Evolutionary conservation across 2,113 vertebrate genomes (phyloP), one percentile per base, ranked within the genome.

Genomic region (Percina caprodes): DNA sequence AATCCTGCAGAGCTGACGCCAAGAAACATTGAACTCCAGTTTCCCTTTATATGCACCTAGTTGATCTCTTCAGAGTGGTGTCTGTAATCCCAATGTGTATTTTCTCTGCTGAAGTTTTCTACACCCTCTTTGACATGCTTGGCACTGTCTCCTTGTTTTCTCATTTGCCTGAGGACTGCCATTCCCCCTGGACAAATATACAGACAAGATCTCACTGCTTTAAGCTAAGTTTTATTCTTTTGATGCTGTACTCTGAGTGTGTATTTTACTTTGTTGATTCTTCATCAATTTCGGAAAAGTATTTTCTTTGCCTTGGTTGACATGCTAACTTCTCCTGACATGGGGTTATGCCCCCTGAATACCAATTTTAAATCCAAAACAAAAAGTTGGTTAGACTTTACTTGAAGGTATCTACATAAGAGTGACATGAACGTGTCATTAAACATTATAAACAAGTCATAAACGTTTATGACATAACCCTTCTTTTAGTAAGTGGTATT

Each of bases 51-150:
- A 60, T 83, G 46, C 76, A 85, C 71, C 62, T 21, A 19, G 79
- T 69, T 78, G 69, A 83, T 84, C 70, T 79, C 74, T 62, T 77
- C 39, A 49, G 42, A 74, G 77, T 8, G 24, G 46, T 70, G 67
- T 35, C 61, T 85, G 69, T 75, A 85, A 76, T 89, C 75, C 87
- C 82, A 79, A 35, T 49, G 79, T 69, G 77, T 49, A 75, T 80
- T 86, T 79, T 81, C 39, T 66, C 80, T 77, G 23, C 42, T 54
- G 2, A 71, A 73, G 70, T 72, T 72, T 80, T 46, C 61, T 60
- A 35, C 16, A 21, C 39, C 39, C 56, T 68, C 71, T 80, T 82
- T 85, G 68, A 80, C 49, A 65, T 46, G 51, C 52, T 65, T 48
- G 56, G 60, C 61, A 42, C 70, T 19, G 42, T 71, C 46, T 70